Evolutionary conservation across 2,888 invertebrate genomes (phyloP).

Genomic region (Leucania comma): DNA sequence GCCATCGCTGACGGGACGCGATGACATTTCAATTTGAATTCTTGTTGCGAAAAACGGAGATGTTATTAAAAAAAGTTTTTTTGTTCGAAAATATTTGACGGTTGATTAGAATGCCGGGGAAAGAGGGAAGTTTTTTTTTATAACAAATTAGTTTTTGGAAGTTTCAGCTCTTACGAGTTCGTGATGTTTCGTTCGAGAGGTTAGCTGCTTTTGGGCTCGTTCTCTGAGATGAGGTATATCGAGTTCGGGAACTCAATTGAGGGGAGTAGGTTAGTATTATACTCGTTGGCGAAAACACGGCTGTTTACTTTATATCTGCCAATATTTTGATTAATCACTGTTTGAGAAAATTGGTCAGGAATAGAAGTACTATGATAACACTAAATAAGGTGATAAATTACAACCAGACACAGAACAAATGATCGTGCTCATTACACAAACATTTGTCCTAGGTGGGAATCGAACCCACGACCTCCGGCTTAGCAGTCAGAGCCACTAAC

Average conservation of each 20-base stretch:
- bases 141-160: constrained; percentile 65
- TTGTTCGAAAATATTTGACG: constrained; percentile 72
- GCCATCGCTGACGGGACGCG: constrained; percentile 78
- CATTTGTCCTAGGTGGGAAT: too few species aligned
- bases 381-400: not conserved
- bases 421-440: too few species aligned
- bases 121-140: constrained; percentile 54
- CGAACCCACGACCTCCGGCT: too few species aligned
- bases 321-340: not conserved
- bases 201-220: constrained; percentile 30
- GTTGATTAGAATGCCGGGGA: constrained; percentile 67
- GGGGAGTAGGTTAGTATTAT: constrained; percentile 33
- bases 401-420: too few species aligned
- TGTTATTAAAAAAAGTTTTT: constrained; percentile 81
- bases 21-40: constrained; percentile 90
- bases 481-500: too few species aligned
- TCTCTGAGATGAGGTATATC: constrained; percentile 44
- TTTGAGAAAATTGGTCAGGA: not conserved
- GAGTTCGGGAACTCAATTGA: constrained; percentile 44
- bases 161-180: constrained; percentile 48
- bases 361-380: not conserved
- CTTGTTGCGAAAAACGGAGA: constrained; percentile 78
- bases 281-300: not conserved
- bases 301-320: constrained; percentile 10
- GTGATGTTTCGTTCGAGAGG: constrained; percentile 43